Evolutionary conservation across 1,140 invertebrate species (phyloP), one percentile per base, ranked within the genome.

Genomic region (Neodiprion virginianus): DNA sequence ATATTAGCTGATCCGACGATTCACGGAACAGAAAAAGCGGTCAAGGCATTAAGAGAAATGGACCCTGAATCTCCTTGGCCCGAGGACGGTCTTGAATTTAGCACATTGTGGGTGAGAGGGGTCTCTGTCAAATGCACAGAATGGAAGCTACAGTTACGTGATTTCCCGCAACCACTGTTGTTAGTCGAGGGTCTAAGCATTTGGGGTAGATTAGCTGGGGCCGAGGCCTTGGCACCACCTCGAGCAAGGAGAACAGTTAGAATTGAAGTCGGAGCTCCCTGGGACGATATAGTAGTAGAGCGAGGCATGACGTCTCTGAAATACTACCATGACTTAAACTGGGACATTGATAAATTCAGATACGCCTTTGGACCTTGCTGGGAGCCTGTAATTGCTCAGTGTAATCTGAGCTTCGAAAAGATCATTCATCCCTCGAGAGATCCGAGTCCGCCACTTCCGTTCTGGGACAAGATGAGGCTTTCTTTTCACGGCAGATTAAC

Each of bases 301-400:
- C 89, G 96, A 71, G 96, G 95, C 80, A 97, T 99, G 95, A 96
- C 96, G 17, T 92, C 96, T 0, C 89, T 99, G 1, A 99, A 99
- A 86, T 99, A 98, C 88, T 99, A 98, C 87, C 97, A 99, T 85
- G 98, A 99, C 88, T 92, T 99, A n/a, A 97, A 96, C 85, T 97
- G 96, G 90, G 96, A 98, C 81, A 93, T 97, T 76, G 93, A 96
- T 71, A 93, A 94, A 76, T 96, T 94, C 79, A 94, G 94, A 81
- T 96, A 98, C 83, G 97, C 97, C 0, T 99, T 99, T 88, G 98
- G 98, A 0, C 96, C 97, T 0, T 99, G 98, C 88, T 99, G 98
- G 98, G 98, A 99, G 83, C 97, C 98, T 0, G 96, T 98, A 0
- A 94, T 99, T 78, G 96, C 98, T 0, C 97, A 99, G 83, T 97